Percentiles rank a stretch among this genome's conserved stretches.
phyloP scores from a whole-genome alignment of 1,140 invertebrate species.

The Drosophila oshimai region DNA sequence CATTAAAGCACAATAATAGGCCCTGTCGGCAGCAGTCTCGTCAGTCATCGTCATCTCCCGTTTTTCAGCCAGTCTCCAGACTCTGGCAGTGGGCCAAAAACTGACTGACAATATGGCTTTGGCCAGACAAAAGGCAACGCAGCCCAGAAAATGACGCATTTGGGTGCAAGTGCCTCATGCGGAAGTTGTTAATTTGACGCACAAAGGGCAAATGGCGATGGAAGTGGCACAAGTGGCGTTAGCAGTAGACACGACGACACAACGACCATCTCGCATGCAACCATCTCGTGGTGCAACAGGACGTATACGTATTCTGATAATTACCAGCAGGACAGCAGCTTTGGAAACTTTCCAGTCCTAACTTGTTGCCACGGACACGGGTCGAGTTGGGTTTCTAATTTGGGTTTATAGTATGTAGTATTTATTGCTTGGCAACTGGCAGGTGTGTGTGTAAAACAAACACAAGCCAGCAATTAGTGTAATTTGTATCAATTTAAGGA shows the following conservation, averaged over 20 bases:
- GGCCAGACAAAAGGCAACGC: conserved; percentile 48
- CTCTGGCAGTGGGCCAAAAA: conserved; percentile 63
- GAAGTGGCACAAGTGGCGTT: conserved; percentile 65
- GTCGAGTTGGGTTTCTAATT: neutral
- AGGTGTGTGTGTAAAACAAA: conserved; percentile 16
- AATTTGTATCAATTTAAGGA: conserved; percentile 51
- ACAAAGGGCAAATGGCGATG: conserved; percentile 63
- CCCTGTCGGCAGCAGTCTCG: conserved; percentile 11
- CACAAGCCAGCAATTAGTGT: conserved; percentile 51
- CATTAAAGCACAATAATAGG: conserved; percentile 71
- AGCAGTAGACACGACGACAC: conserved; percentile 13
- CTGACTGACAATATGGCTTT: conserved; percentile 64
- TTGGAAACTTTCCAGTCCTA: conserved; percentile 12
- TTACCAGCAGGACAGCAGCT: conserved; percentile 39
- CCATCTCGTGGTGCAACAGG: conserved; percentile 55
- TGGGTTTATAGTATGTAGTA: neutral
- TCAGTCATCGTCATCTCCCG: too few relatives aligned
- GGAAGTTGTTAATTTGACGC: conserved; percentile 80
- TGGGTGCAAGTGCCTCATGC: conserved; percentile 78
- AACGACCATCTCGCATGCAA: too few relatives aligned
- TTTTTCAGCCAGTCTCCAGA: conserved; percentile 18
- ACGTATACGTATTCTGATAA: conserved; percentile 65
- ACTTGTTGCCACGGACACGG: conserved; percentile 48
- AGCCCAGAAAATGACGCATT: conserved; percentile 75
- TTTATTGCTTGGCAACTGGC: neutral